These are phyloP conservation scores for Celastrina argiolus DNA, from an alignment of 2,888 invertebrate species.

Conservation along the genomic window DNA sequence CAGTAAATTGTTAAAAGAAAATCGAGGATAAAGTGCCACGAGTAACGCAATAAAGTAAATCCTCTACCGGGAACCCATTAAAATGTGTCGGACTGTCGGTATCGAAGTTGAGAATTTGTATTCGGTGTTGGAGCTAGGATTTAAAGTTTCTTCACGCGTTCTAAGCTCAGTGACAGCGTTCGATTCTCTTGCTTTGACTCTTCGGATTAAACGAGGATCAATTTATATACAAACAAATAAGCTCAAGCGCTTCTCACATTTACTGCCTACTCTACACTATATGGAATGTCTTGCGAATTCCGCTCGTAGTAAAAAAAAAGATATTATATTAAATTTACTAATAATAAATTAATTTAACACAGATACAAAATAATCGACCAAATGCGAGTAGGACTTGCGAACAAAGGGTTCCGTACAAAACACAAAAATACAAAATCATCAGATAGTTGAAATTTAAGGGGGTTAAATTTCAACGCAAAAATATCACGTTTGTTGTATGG, in stretches of 20 bases:
- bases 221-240: constrained; percentile 40
- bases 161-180: constrained; percentile 59
- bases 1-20: constrained; percentile 16
- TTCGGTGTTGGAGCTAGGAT: constrained; percentile 55
- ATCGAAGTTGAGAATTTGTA: constrained; percentile 58
- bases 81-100: constrained; percentile 47
- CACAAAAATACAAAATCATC: no score
- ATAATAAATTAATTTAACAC: no score
- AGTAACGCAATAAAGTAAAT: constrained; percentile 45
- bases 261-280: no score
- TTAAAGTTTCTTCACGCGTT: constrained; percentile 61
- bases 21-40: constrained; percentile 13
- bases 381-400: no score
- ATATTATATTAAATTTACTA: no score
- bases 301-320: no score
- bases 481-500: no score
- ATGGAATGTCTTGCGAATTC: no score
- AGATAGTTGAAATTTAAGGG: no score
- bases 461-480: no score
- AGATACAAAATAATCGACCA: no score
- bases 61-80: constrained; percentile 39
- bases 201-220: constrained; percentile 72
- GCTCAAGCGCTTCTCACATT: background rate
- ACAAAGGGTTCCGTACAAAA: no score
- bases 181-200: constrained; percentile 63